Evolutionary conservation across 2,797 vertebrate species (phyloP), one percentile per base, ranked within the genome.

Genomic region (Lagocephalus sceleratus): DNA sequence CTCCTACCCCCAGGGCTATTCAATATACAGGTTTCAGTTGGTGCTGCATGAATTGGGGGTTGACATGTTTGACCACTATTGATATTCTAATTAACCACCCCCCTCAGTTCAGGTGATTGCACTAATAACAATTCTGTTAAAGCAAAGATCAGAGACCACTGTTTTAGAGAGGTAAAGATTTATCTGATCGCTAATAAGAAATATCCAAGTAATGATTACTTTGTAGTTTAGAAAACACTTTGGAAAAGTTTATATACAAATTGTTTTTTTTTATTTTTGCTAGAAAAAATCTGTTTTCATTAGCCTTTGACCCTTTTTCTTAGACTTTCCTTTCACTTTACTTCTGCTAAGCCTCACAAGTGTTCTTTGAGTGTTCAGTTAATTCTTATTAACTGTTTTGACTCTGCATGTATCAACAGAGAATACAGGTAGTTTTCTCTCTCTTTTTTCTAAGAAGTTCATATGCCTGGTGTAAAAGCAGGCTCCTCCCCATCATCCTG

Each of bases 81-180:
- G 75, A 83, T 82, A 88, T 88, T 85, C 21, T 75, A 87, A 85
- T 85, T 48, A 50, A 22, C 73, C 53, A 49, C 52, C 56, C 42
- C 75, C 71, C 76, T 78, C 73, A 12, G 5, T 26, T 53, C 21
- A 59, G 10, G 62, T 78, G 68, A 81, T 75, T 54, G 73, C 40
- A 10, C 60, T 66, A 78, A 73, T 83, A 78, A 78, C 23, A 11
- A 43, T 57, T 55, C 39, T 65, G 54, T 76, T 55, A 20, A 57
- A 63, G 62, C 40, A 58, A 19, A 61, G 64, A 51, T 51, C 57
- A 63, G 42, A 68, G 61, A 57, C 35, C 3, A 1, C 5, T 46
- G 32, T 35, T 51, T 22, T 32, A 51, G 21, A 29, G n/a, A 43
- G n/a, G 32, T 42, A 66, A 45, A 55, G 20, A 43, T 72, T 63